Evolutionary conservation across 1,140 invertebrate species (phyloP).

Genomic region (Heliconius eleuchia): DNA sequence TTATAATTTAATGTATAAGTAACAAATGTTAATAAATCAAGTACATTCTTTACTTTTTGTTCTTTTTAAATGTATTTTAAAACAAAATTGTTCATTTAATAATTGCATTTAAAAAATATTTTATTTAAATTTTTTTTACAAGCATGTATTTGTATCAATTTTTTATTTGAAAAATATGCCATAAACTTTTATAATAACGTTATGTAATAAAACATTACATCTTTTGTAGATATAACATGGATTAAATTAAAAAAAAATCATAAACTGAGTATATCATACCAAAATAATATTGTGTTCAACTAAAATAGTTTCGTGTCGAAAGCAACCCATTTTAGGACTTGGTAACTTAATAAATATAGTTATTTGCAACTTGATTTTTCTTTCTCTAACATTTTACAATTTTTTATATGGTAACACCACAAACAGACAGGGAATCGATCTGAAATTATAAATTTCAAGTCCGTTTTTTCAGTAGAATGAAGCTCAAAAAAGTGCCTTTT

Average conservation of each 20-base stretch:
- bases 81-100: neutral
- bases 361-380: neutral
- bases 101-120: neutral
- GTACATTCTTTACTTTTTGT: neutral
- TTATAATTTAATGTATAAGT: conserved; percentile 2
- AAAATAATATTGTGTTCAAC: conserved; percentile 37
- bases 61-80: neutral
- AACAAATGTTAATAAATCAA: neutral
- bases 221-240: neutral
- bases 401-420: too few species aligned
- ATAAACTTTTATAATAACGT: too few species aligned
- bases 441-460: too few species aligned
- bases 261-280: conserved; percentile 34
- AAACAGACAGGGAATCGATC: too few species aligned
- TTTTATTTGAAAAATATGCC: too few species aligned
- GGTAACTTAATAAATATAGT: neutral
- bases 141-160: too few species aligned
- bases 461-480: too few species aligned
- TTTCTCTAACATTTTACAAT: too few species aligned
- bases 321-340: neutral
- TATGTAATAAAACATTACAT: neutral
- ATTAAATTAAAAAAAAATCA: neutral
- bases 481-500: too few species aligned
- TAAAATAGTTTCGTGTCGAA: neutral
- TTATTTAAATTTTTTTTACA: too few species aligned